Evolutionary conservation across 2,888 invertebrate species (phyloP).

Genomic region (Cosmopolites sordidus): DNA sequence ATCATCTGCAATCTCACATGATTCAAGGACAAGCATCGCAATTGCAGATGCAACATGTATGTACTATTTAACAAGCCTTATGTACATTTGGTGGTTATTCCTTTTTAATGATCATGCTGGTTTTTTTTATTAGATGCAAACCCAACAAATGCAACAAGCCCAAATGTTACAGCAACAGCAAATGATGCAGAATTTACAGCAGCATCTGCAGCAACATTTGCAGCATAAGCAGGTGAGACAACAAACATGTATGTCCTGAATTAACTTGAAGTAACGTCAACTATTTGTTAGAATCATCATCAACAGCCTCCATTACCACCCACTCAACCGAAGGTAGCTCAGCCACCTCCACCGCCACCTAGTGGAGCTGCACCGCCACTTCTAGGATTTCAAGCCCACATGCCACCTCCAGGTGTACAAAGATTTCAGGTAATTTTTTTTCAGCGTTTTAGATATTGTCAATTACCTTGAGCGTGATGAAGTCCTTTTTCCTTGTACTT

Average conservation of each 20-base stretch:
- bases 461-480: too few species aligned
- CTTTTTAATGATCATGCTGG: conserved; percentile 3
- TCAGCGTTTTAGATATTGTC: conserved; percentile 4
- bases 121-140: conserved; percentile 9
- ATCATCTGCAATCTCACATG: conserved; percentile 12
- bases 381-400: conserved; percentile 14
- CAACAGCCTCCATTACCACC: conserved; percentile 5
- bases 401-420: conserved; percentile 25
- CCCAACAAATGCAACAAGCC: conserved; percentile 19
- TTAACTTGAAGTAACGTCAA: background rate
- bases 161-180: conserved; percentile 21
- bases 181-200: conserved; percentile 15
- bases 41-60: conserved; percentile 1
- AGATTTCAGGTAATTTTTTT: conserved; percentile 19
- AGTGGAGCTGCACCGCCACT: conserved; percentile 29
- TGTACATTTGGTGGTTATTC: too few species aligned
- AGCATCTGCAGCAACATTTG: conserved; percentile 11
- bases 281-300: conserved; percentile 3
- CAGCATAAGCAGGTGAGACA: conserved; percentile 15
- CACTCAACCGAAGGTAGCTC: conserved; percentile 7
- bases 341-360: conserved; percentile 32
- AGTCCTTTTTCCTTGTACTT: too few species aligned
- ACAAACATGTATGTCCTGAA: background rate
- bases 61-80: background rate
- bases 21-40: conserved; percentile 15